These are phyloP conservation scores for Punctoribates punctum DNA, from an alignment of 2,888 invertebrate species.

Conservation along the genomic window DNA sequence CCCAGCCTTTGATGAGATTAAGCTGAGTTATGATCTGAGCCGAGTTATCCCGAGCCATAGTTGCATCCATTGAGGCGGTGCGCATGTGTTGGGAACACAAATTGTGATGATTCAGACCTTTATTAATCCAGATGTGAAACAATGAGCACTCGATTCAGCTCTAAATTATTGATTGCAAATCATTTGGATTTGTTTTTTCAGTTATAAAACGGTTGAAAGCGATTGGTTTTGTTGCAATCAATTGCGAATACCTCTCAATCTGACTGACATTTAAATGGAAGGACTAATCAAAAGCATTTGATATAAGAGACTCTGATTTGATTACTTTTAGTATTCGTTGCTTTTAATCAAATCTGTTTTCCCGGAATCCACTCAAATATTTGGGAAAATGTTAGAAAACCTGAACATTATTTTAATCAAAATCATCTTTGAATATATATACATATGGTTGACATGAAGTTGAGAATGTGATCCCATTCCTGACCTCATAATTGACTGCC, in stretches of 20 bases:
- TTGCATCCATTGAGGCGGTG: background rate
- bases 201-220: too few relatives aligned
- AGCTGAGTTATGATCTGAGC: conserved; percentile 8
- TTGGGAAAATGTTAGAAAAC: background rate
- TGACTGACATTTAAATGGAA: too few relatives aligned
- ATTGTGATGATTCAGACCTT: conserved; percentile 25
- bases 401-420: background rate
- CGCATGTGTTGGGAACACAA: conserved; percentile 3
- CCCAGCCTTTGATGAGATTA: background rate
- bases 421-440: background rate
- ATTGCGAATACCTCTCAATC: too few relatives aligned
- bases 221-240: too few relatives aligned
- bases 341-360: background rate
- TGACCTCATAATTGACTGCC: background rate
- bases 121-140: conserved; percentile 29
- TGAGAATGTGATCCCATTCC: too few relatives aligned
- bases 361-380: background rate
- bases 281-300: too few relatives aligned
- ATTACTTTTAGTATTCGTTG: background rate
- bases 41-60: background rate
- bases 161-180: background rate
- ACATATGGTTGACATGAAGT: too few relatives aligned
- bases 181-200: background rate
- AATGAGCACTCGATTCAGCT: conserved; percentile 2
- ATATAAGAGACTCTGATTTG: too few relatives aligned